Conservation (phyloP, 2,888 invertebrate species). For the Tolmerus cingulatus region DNA sequence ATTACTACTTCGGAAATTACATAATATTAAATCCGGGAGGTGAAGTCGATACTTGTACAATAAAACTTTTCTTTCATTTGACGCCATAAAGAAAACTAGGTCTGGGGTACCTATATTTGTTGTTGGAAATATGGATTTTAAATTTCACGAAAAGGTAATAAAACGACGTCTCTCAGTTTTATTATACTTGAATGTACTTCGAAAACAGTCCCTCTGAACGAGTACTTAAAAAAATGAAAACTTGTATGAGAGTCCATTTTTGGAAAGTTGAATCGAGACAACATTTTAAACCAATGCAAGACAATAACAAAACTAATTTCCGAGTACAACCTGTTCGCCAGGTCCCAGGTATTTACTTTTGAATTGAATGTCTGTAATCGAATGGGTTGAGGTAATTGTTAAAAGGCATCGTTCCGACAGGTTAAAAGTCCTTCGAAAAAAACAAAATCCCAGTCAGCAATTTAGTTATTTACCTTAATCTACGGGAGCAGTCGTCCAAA, state of each 20-base stretch:
- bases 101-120: too few relatives aligned
- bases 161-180: too few relatives aligned
- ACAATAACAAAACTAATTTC: background rate
- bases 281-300: background rate
- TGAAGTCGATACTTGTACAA: too few relatives aligned
- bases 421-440: background rate
- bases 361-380: background rate
- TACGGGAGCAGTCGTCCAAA: slow-evolving; percentile 6
- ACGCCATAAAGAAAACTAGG: too few relatives aligned
- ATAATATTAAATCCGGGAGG: too few relatives aligned
- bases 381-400: background rate
- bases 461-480: slow-evolving; percentile 1
- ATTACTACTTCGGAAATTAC: too few relatives aligned
- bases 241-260: background rate
- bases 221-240: too few relatives aligned
- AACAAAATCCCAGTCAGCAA: background rate
- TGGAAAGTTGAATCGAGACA: background rate
- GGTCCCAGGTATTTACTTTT: background rate
- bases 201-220: too few relatives aligned
- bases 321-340: background rate
- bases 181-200: too few relatives aligned
- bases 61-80: too few relatives aligned
- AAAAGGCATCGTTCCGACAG: background rate
- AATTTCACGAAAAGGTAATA: too few relatives aligned
- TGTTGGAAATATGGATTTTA: too few relatives aligned